A percentile compares a stretch with the other conserved stretches of the same genome.
Evolutionary conservation across 2,113 vertebrate species (phyloP).

Genomic region (Tragelaphus scriptus): DNA sequence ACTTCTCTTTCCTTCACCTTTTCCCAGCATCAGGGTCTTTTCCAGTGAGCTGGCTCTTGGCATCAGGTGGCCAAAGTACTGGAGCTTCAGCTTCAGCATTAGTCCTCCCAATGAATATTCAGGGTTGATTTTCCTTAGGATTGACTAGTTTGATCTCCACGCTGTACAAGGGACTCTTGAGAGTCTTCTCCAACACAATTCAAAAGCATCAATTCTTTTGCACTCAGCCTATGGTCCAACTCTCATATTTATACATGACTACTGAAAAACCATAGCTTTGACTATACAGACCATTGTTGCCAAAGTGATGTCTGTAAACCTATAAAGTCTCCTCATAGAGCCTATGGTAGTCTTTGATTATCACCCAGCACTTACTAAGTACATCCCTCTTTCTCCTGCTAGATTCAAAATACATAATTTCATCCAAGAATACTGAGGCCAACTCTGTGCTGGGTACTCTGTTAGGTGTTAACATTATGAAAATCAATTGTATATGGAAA

Average conservation of each 20-base stretch:
- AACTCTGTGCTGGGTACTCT: not conserved
- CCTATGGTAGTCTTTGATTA: not conserved
- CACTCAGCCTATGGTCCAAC: not conserved
- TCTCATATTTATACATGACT: not conserved
- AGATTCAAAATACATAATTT: not conserved
- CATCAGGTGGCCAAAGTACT: not conserved
- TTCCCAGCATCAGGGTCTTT: not conserved
- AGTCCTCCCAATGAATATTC: not conserved
- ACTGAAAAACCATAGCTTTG: not conserved
- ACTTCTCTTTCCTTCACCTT: not conserved
- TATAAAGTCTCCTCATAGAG: not conserved
- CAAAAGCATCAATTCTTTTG: not conserved
- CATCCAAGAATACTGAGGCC: not conserved
- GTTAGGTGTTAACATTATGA: not conserved
- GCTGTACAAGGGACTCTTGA: not conserved
- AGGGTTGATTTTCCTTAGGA: not conserved
- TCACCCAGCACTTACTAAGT: not conserved
- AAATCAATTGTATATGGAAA: not conserved
- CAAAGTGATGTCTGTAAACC: not conserved
- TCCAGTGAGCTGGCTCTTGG: not conserved
- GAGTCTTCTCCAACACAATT: not conserved
- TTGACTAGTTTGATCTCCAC: not conserved
- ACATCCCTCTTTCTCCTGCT: not conserved
- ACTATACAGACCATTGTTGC: not conserved
- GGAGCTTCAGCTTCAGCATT: not conserved